Evolutionary conservation across 2,888 invertebrate species (phyloP), one percentile per base, ranked within the genome.

Genomic region (Epinotia bilunana): DNA sequence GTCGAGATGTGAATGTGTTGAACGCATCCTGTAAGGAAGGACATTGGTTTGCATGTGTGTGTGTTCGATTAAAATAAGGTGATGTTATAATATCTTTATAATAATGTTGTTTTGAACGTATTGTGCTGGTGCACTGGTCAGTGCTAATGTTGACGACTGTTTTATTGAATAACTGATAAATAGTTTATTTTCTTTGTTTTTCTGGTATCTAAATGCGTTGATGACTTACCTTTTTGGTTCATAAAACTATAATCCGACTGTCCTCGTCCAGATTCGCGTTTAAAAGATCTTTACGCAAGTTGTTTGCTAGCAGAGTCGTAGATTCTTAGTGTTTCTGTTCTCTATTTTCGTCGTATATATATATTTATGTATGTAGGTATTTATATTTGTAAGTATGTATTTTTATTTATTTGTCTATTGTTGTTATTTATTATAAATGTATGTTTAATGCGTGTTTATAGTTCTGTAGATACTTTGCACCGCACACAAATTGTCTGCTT

Each of bases 71-170:
- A 79, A 79, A 78, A 80, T 79, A 77, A 76, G 75, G 61, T 28
- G 77, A 77, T 76, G 70, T 76, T 63, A 74, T 76, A 76, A 76
- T 68, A 74, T 74, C 70, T 72, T 74, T 76, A 73, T 74, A 79
- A 73, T 74, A 73, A 75, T 77, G 72, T 78, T 77, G 75, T 72
- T 62, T 76, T 77, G 79, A 80, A 83, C 80, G 82, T 86, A 84
- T 85, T 86, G 82, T 87, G 85, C n/a, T n/a, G n/a, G n/a, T n/a
- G n/a, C n/a, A 87, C 81, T 80, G 81, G 82, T 64, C 71, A 67
- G 60, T 60, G 72, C 61, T 20, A 60, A 60, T 53, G 64, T 69
- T 49, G 64, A 76, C 58, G 68, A 73, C 68, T 71, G 74, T 53
- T 67, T 55, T 75, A 61, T 73, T 65, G 60, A 60, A 53, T 72